Conservation (phyloP, 2,888 invertebrate genomes). For the Tinea semifulvella region DNA sequence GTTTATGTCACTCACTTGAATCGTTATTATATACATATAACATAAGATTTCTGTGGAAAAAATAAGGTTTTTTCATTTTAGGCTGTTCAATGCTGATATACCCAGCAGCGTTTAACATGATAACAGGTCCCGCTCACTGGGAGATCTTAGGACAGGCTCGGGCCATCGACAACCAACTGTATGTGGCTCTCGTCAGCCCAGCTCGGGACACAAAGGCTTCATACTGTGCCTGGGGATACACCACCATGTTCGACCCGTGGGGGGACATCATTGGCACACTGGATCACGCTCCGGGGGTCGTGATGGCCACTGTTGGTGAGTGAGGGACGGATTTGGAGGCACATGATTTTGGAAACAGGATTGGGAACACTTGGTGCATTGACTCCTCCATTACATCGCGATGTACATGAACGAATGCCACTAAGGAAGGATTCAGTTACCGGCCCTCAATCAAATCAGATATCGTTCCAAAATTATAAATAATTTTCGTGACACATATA, state of each 20-base stretch:
- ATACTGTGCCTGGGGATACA: constrained; percentile 92
- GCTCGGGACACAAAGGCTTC: constrained; percentile 76
- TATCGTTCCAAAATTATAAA: no score
- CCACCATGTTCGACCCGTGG: constrained; percentile 86
- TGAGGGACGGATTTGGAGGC: no score
- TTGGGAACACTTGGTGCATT: no score
- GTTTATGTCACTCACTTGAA: no score
- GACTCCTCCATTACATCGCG: no score
- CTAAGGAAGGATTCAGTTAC: no score
- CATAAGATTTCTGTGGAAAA: no score
- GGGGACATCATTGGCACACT: constrained; percentile 76
- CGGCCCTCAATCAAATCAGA: no score
- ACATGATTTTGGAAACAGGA: no score
- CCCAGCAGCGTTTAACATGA: constrained; percentile 96
- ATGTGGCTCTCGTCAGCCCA: constrained; percentile 84
- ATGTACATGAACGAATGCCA: no score
- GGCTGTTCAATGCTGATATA: constrained; percentile 89
- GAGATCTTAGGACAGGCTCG: constrained; percentile 82
- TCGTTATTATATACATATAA: no score
- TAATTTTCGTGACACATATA: no score
- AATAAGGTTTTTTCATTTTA: constrained; percentile 26
- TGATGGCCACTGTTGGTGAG: constrained; percentile 80
- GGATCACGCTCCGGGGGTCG: constrained; percentile 73
- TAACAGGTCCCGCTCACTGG: constrained; percentile 95
- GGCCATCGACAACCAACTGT: constrained; percentile 90